Conservation (phyloP, 1,140 invertebrate species). For the Listronotus oregonensis region DNA sequence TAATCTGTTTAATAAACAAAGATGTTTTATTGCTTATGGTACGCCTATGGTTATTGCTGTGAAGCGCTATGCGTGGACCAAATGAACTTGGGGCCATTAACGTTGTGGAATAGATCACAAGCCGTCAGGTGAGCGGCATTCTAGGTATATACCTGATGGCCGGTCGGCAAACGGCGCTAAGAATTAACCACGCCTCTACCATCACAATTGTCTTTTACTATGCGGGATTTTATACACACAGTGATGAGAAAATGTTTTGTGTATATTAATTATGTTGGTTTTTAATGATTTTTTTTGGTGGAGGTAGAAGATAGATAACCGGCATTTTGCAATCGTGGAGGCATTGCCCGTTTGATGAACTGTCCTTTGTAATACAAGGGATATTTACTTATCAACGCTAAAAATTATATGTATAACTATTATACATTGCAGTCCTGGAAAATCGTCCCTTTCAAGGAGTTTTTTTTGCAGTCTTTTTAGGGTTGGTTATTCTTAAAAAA, state of each 20-base stretch:
- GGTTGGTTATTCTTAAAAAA: too few species aligned
- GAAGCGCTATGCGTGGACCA: slow-evolving; percentile 38
- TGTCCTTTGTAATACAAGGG: too few species aligned
- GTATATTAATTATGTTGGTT: too few species aligned
- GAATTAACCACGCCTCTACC: slow-evolving; percentile 44
- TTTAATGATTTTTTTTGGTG: too few species aligned
- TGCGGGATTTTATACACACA: slow-evolving; percentile 39
- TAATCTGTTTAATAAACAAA: slow-evolving; percentile 19
- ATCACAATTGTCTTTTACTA: slow-evolving; percentile 43
- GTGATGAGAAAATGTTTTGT: slow-evolving; percentile 22
- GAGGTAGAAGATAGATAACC: too few species aligned
- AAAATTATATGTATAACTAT: too few species aligned
- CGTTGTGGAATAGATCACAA: slow-evolving; percentile 49
- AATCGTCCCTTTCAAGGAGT: too few species aligned
- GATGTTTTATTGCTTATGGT: slow-evolving; percentile 22
- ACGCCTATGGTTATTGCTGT: slow-evolving; percentile 28
- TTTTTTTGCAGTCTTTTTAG: too few species aligned
- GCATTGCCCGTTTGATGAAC: too few species aligned
- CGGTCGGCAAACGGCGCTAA: slow-evolving; percentile 47
- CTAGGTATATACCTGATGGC: slow-evolving; percentile 39
- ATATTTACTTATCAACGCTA: too few species aligned
- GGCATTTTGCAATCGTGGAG: too few species aligned
- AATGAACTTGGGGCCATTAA: slow-evolving; percentile 47
- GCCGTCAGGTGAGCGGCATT: slow-evolving; percentile 49
- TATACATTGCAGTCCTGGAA: too few species aligned